Evolutionary conservation across 2,888 invertebrate species (phyloP).

Genomic region (Volucella inflata): DNA sequence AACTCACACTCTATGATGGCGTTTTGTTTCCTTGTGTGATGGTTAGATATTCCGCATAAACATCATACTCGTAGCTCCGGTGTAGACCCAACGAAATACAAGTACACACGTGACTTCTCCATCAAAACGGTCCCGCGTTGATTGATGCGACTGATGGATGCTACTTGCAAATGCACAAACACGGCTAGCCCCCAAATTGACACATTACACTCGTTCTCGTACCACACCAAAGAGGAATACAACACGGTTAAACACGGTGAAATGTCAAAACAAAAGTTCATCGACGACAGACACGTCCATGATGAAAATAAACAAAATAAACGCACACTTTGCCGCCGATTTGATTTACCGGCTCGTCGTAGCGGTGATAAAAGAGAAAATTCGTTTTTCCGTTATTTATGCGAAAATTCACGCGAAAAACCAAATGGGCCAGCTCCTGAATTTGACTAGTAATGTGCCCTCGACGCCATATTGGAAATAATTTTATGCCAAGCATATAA

Average conservation of each 20-base stretch:
- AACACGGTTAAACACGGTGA: slow-evolving; percentile 28
- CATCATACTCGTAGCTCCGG: slow-evolving; percentile 4
- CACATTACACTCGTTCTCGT: not conserved
- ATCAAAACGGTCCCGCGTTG: slow-evolving; percentile 18
- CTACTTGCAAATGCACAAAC: slow-evolving; percentile 22
- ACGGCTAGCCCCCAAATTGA: slow-evolving; percentile 14
- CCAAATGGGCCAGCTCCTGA: slow-evolving; percentile 19
- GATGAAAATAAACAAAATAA: slow-evolving; percentile 63
- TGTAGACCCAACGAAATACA: not conserved
- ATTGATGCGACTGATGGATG: slow-evolving; percentile 36
- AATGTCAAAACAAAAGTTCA: slow-evolving; percentile 75
- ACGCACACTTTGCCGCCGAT: slow-evolving; percentile 50
- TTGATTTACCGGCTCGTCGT: slow-evolving; percentile 41
- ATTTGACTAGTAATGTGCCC: slow-evolving; percentile 62
- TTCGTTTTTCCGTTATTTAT: slow-evolving; percentile 59
- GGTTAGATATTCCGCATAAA: slow-evolving; percentile 26
- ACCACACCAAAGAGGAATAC: slow-evolving; percentile 37
- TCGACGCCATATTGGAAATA: slow-evolving; percentile 77
- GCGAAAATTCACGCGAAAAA: slow-evolving; percentile 62
- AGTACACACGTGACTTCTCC: slow-evolving; percentile 56
- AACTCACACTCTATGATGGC: slow-evolving; percentile 17
- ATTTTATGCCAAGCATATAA: slow-evolving; percentile 61
- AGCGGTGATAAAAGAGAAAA: slow-evolving; percentile 32
- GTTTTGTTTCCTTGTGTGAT: not conserved
- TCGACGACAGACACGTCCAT: slow-evolving; percentile 11